Base-by-base conservation (phyloP, 2,113 vertebrate species). In the Rhea americana region DNA sequence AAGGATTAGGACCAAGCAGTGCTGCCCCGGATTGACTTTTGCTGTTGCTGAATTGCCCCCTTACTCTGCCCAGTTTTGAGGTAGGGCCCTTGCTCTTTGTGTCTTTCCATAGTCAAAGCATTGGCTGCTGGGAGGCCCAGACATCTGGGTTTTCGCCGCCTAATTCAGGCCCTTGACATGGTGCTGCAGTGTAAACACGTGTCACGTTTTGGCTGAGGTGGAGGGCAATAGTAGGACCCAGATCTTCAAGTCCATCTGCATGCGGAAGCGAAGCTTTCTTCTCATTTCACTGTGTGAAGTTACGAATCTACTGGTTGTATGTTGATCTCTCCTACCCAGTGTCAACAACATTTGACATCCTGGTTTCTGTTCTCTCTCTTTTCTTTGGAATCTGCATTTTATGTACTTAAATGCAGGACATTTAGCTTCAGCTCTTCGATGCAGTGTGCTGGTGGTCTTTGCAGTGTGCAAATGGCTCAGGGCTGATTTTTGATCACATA, bases 111-210 rank as follows among this genome's bases (percentile, higher is more conserved):
- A 26, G 4, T 62, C 28, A 26, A n/a, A 37, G 47, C 2, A 0
- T 2, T 45, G 55, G 63, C 28, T 91, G 32, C 37, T 76, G 53
- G 50, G 63, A 48, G 25, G 21, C 26, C 24, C 55, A 22, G n/a
- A 17, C 2, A 9, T 8, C 30, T 80, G 0, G 13, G 7, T 47
- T 65, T 39, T 32, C 67, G 19, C 19, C 26, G 2, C 0, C 0
- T 32, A 5, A 47, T 79, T n/a, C 26, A 25, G 32, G 48, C 26
- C 16, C 10, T 67, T 80, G 47, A 21, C 45, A 8, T 10, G 82
- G 7, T 72, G 81, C 48, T 68, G 72, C 6, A 5, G 8, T 3
- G 0, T 19, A 1, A 5, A 6, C 37, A 15, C 11, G 2, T 4
- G 0, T 47, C 22, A 2, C 18, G 7, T 2, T 11, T 30, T 58